Evolutionary conservation across 2,113 vertebrate species (phyloP).

Genomic region (Amphiprion percula): DNA sequence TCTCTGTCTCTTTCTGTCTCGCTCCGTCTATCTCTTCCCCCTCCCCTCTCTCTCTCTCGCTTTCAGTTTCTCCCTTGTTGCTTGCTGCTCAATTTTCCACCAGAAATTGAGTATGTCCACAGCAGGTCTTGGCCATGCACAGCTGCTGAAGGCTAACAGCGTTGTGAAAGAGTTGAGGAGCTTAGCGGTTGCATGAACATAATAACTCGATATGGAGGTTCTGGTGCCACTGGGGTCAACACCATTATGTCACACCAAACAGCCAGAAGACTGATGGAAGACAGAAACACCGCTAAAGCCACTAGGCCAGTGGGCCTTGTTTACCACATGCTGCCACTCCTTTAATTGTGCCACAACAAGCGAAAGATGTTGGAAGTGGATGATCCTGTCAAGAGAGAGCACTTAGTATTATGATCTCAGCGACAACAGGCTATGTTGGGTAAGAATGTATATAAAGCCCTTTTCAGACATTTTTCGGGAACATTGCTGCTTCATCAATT

Average conservation of each 20-base stretch:
- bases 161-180: conserved; percentile 62
- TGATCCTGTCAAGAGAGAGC: conserved; percentile 6
- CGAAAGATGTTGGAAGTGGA: conserved; percentile 15
- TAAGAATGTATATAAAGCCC: too few species aligned
- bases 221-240: conserved; percentile 66
- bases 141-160: conserved; percentile 49
- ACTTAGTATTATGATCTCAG: conserved; percentile 1
- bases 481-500: too few species aligned
- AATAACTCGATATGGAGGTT: conserved; percentile 71
- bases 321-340: conserved; percentile 24
- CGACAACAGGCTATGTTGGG: background rate
- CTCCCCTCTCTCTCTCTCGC: background rate
- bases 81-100: conserved; percentile 49
- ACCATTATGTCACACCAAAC: conserved; percentile 68
- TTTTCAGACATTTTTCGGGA: too few species aligned
- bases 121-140: conserved; percentile 28
- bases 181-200: conserved; percentile 77
- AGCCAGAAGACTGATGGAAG: conserved; percentile 41
- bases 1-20: conserved; percentile 32
- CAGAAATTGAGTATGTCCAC: conserved; percentile 54
- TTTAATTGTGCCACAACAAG: conserved; percentile 50
- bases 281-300: conserved; percentile 12
- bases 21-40: background rate
- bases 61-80: conserved; percentile 4
- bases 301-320: conserved; percentile 36